These are phyloP conservation scores for Fragum fragum DNA, from an alignment of 2,888 invertebrate species.

Conservation along the genomic window DNA sequence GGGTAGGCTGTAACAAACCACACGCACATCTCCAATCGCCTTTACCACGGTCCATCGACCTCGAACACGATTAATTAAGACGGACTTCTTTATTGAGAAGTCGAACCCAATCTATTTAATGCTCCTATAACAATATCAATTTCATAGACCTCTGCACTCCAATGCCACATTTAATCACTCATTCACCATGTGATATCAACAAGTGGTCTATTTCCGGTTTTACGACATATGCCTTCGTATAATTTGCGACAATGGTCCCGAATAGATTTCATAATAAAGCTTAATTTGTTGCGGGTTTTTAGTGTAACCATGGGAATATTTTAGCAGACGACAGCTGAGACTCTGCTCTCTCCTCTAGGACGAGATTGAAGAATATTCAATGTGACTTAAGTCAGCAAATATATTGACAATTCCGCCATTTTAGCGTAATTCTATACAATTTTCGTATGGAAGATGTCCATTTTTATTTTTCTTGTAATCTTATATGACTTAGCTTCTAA, in stretches of 20 bases:
- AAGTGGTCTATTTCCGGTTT: constrained; percentile 55
- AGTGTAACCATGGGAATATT: constrained; percentile 40
- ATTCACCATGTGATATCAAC: constrained; percentile 41
- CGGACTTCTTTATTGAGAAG: neutral
- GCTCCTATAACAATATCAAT: constrained; percentile 33
- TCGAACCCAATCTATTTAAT: constrained; percentile 32
- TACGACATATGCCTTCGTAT: constrained; percentile 47
- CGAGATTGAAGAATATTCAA: neutral
- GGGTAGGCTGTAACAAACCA: no score
- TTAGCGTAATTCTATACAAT: neutral
- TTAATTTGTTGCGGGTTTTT: constrained; percentile 49
- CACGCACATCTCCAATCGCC: constrained; percentile 29
- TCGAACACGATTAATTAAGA: constrained; percentile 27
- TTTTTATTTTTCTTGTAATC: neutral
- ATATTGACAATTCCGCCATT: neutral
- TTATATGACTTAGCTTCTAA: no score
- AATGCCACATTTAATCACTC: constrained; percentile 34
- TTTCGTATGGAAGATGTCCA: neutral
- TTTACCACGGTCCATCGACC: constrained; percentile 2
- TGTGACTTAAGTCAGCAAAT: neutral
- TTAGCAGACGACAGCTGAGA: constrained; percentile 37
- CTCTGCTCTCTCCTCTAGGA: neutral
- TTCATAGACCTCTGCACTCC: constrained; percentile 17
- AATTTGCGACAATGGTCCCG: constrained; percentile 59
- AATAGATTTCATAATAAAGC: constrained; percentile 56